Evolutionary conservation across 2,797 vertebrate species (phyloP), one percentile per base, ranked within the genome.

Genomic region (Sebastiscus albofasciatus): DNA sequence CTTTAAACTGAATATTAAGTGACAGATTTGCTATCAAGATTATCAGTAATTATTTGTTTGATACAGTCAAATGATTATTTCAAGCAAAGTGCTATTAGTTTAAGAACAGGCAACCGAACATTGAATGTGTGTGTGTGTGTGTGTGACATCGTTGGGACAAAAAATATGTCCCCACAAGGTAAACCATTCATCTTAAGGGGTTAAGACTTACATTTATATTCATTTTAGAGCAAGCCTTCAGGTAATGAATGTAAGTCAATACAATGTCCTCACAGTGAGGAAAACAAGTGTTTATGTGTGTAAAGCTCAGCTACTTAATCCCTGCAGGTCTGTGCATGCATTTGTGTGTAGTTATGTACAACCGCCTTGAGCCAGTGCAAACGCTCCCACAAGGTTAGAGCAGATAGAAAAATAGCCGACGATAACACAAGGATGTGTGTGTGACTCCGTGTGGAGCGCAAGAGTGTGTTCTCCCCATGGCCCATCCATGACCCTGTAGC

Each of bases 401-500:
- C 60, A 58, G 75, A 77, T 29, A 33, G 83, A 26, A 72, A 83
- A 83, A 75, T 11, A 77, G 77, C 36, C 8, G 8, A 84, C 67
- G 61, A 58, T 22, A 79, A 80, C 52, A 58, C 61, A 46, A 80
- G 80, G 72, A 79, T 46, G 42, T 75, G 75, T 82, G 83, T 79
- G 75, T 39, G 49, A 72, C 29, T 67, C 10, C 71, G 80, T 80
- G 80, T 68, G 49, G 80, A 87, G 84, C 75, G 75, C 66, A 80
- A 80, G 79, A 67, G 75, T 81, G 84, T 89, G 89, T 90, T 83
- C 70, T 84, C 83, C 76, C 80, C 6, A 26, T 91, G 86, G 86
- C 91, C 93, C 79, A 27, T 64, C 79, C 39, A n/a, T 91, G 93
- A 94, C 92, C 90, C 91, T 84, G 88, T 68, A 89, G 87, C 78